Percentiles rank a stretch among this genome's conserved stretches.
These are phyloP conservation scores for Cygnus atratus DNA, from an alignment of 2,113 vertebrate genomes.

Conservation along the genomic window DNA sequence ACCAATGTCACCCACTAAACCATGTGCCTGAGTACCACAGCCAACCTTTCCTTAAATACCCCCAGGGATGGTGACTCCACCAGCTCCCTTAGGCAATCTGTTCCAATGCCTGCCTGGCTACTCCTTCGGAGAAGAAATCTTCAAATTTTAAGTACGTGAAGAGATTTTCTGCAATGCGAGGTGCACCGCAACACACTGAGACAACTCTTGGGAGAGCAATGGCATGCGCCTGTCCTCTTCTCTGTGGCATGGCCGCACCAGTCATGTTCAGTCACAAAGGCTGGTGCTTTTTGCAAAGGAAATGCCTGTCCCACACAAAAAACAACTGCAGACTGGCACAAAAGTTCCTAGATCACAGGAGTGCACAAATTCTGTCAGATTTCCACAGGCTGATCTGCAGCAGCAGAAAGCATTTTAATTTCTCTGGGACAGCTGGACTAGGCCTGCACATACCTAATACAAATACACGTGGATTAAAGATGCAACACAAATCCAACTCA, in stretches of 20 bases:
- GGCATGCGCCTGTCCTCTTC: background rate
- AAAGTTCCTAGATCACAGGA: background rate
- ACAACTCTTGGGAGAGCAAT: background rate
- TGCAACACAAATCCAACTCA: background rate
- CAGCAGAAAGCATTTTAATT: background rate
- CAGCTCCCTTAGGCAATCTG: no score
- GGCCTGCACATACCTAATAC: background rate
- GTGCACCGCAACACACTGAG: no score
- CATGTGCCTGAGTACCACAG: no score
- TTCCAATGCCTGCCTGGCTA: no score
- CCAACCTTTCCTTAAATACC: no score
- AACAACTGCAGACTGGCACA: background rate
- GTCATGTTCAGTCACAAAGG: accelerated
- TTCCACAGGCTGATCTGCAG: background rate
- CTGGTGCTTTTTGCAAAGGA: background rate
- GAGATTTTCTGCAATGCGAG: background rate
- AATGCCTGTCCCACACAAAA: background rate
- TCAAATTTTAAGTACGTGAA: background rate
- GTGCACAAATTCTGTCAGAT: background rate
- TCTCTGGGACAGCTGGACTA: background rate
- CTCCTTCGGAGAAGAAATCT: background rate
- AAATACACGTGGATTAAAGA: background rate
- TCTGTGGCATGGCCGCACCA: no score
- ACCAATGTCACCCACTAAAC: no score
- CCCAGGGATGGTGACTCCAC: no score